These are phyloP conservation scores for Aproaerema taeniolella DNA, from an alignment of 2,888 invertebrate species.

Conservation along the genomic window DNA sequence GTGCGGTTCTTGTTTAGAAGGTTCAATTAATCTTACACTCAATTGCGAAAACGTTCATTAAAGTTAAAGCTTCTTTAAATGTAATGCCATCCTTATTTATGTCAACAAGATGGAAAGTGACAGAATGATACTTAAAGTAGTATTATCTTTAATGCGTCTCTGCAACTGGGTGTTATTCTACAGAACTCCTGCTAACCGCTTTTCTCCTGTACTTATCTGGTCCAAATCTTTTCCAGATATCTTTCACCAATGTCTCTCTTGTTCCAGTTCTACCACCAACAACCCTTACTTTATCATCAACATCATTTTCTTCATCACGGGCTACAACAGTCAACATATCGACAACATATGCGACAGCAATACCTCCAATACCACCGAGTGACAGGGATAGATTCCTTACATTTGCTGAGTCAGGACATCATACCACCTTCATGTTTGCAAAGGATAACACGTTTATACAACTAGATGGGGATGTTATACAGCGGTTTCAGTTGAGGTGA, in stretches of 20 bases:
- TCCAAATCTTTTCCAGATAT: too few species aligned
- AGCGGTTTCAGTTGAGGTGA: constrained; percentile 92
- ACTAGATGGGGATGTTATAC: constrained; percentile 92
- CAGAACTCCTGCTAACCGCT: too few species aligned
- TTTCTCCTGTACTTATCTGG: too few species aligned
- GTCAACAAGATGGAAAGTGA: too few species aligned
- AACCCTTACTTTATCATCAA: constrained; percentile 44
- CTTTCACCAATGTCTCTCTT: background rate
- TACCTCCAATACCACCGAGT: constrained; percentile 83
- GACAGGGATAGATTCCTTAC: constrained; percentile 88
- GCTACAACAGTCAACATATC: constrained; percentile 67
- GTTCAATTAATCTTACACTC: too few species aligned
- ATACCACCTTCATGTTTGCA: constrained; percentile 94
- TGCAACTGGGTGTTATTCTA: too few species aligned
- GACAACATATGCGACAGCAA: constrained; percentile 57
- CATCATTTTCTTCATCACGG: constrained; percentile 30
- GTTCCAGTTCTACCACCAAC: constrained; percentile 52
- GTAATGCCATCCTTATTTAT: too few species aligned
- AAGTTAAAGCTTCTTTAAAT: too few species aligned
- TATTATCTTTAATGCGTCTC: too few species aligned
- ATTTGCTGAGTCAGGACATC: constrained; percentile 90
- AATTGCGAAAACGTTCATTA: too few species aligned
- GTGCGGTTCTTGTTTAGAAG: too few species aligned
- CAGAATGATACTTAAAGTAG: too few species aligned
- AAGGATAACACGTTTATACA: constrained; percentile 94